These are phyloP conservation scores for Sitta europaea DNA, from an alignment of 2,113 vertebrate species.

Conservation along the genomic window DNA sequence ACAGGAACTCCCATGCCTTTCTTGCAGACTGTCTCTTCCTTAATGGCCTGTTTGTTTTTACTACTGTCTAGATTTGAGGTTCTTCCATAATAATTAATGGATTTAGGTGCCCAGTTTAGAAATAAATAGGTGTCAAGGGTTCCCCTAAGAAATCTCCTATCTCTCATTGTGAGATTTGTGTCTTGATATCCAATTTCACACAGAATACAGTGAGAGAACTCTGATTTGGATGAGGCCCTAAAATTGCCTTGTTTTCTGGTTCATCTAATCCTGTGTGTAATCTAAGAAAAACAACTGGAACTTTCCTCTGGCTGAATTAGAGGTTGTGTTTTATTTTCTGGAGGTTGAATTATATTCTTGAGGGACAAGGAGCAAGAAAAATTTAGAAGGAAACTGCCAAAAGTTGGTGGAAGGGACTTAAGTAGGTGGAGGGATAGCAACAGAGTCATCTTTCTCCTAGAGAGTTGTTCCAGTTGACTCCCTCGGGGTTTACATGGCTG, in stretches of 20 bases:
- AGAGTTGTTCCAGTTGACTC: neutral
- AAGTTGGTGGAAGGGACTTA: neutral
- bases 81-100: neutral
- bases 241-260: neutral
- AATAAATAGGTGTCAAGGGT: neutral
- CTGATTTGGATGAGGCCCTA: neutral
- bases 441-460: neutral
- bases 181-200: neutral
- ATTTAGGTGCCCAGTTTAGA: neutral
- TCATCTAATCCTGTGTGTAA: neutral
- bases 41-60: neutral
- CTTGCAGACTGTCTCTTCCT: neutral
- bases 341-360: neutral
- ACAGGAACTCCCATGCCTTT: neutral
- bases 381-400: neutral
- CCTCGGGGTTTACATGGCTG: neutral
- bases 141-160: neutral
- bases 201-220: neutral
- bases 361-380: neutral
- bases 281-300: neutral
- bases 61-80: neutral
- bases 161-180: neutral
- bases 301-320: neutral
- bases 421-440: neutral
- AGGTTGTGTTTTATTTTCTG: neutral